Conservation (phyloP, 2,888 invertebrate genomes). For the Drosophila picticornis region DNA sequence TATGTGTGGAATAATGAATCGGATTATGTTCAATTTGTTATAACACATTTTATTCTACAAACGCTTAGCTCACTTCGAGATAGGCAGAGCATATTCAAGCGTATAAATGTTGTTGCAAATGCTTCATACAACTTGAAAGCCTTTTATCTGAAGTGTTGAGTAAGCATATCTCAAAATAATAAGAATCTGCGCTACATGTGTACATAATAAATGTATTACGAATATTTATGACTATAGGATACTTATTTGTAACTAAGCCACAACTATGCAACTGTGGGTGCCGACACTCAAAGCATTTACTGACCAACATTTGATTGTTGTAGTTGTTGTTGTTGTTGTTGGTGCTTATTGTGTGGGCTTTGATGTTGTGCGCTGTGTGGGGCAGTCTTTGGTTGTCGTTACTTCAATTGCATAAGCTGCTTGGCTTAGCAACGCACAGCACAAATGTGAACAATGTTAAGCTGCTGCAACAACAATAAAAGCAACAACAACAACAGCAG, state of each 20-base stretch:
- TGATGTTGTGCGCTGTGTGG: constrained; percentile 48
- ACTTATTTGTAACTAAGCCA: constrained; percentile 4
- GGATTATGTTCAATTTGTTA: neutral
- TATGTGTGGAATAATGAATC: neutral
- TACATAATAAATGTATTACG: neutral
- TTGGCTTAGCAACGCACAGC: constrained; percentile 34
- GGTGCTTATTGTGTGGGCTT: constrained; percentile 17
- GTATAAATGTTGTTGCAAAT: neutral
- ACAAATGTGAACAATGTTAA: constrained; percentile 16
- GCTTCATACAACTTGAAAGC: neutral
- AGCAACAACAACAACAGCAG: neutral
- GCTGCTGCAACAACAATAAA: constrained; percentile 9
- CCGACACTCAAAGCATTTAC: neutral
- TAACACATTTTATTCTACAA: neutral
- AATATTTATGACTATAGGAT: neutral
- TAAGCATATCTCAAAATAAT: neutral
- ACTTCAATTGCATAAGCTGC: constrained; percentile 51
- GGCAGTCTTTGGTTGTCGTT: constrained; percentile 11
- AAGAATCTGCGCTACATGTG: neutral
- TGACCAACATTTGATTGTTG: neutral
- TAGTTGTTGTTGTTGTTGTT: neutral
- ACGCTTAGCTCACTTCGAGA: neutral
- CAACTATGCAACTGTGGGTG: neutral
- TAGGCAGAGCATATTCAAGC: neutral
- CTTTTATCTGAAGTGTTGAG: neutral